Evolutionary conservation across 1,140 invertebrate species (phyloP), one percentile per base, ranked within the genome.

Genomic region (Drosophila murphyi): DNA sequence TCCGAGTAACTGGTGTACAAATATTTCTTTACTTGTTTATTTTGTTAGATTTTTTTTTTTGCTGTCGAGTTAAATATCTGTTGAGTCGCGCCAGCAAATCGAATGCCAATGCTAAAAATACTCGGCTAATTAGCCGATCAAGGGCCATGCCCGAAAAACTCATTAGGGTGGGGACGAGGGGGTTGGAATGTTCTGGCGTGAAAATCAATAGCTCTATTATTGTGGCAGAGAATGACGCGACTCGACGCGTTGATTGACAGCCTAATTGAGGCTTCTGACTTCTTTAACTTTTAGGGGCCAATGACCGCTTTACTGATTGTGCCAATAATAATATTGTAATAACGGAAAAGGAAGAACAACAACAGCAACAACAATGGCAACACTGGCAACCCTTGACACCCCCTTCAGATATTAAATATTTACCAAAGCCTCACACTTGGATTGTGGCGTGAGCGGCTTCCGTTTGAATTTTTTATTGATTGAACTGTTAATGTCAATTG

Each of bases 181-280:
- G 12, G 12, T 29, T 1, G n/a, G 47, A 7, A 20, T 6, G 5
- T 6, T 3, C 31, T 6, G 20, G 35, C 5, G 47, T 37, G 74
- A 88, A 88, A 88, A 88, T 88, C 85, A 88, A 88, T 88, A 89
- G 85, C 80, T 80, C 81, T 80, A 85, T 88, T 89, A 88, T 88
- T 80, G 75, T 64, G 76, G 81, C 63, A 71, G 43, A 20, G 54
- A 62, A 50, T 56, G 48, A 51, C 47, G 61, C 78, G 47, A 63
- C 41, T 51, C 48, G 69, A 70, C 61, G 76, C 79, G 78, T 81
- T 88, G 85, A 88, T 88, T 88, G 85, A 88, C 85, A 89, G 80
- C 85, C 77, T 76, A 88, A 89, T 88, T 88, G 85, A 89, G 85
- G 85, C 85, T 89, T 73, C 72, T 71, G 75, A 85, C 81, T 88